Conservation (phyloP, 2,113 vertebrate species). For the Mirza zaza region DNA sequence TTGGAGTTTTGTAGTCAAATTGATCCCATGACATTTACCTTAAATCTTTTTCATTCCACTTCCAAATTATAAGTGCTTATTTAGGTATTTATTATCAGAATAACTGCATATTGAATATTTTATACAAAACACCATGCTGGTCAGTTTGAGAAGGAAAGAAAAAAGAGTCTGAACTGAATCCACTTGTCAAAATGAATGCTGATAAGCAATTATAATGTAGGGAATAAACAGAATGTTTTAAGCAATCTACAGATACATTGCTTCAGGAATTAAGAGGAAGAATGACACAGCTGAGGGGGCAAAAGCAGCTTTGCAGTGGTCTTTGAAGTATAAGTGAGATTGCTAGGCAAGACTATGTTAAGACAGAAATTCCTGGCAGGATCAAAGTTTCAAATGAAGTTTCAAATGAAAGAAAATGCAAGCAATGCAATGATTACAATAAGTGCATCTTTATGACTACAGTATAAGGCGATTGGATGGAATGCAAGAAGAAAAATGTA, state of each 20-base stretch:
- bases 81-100: neutral
- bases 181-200: neutral
- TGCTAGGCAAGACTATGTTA: neutral
- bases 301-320: neutral
- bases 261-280: neutral
- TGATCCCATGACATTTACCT: neutral
- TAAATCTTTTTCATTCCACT: neutral
- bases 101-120: neutral
- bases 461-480: too few species aligned
- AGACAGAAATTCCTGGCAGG: neutral
- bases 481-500: neutral
- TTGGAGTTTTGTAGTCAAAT: neutral
- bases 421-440: neutral
- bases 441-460: neutral
- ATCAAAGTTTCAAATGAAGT: neutral
- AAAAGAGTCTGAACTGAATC: neutral
- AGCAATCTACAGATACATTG: neutral
- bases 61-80: neutral
- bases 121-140: neutral
- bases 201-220: neutral
- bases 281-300: neutral
- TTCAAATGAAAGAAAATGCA: neutral
- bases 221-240: neutral
- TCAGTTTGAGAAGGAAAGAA: neutral
- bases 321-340: neutral